phyloP scores from a whole-genome alignment of 2,888 invertebrate genomes.

The Tipula confusa region DNA sequence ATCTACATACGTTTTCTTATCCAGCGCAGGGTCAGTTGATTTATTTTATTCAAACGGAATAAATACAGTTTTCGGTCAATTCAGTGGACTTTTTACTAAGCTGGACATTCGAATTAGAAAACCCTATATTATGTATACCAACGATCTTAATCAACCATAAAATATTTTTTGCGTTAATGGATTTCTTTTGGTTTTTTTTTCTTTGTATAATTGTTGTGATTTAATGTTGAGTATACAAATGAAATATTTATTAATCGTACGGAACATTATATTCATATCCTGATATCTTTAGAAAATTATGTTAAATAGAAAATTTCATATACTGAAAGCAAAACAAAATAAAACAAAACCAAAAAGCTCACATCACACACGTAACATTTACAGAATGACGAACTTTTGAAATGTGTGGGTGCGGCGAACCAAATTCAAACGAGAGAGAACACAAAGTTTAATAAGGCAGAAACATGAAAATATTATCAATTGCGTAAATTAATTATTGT shows the following conservation, averaged over 20 bases:
- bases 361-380: background rate
- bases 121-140: background rate
- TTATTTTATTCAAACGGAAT: too few species aligned
- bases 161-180: slow-evolving; percentile 16
- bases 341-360: too few species aligned
- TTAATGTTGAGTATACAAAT: background rate
- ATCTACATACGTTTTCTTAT: background rate
- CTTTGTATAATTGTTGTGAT: background rate
- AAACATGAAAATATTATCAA: background rate
- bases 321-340: background rate
- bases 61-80: too few species aligned
- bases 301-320: background rate
- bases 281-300: background rate
- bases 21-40: too few species aligned
- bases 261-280: background rate
- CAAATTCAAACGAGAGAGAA: background rate
- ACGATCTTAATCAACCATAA: background rate
- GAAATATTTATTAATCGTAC: background rate
- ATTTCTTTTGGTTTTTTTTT: slow-evolving; percentile 3
- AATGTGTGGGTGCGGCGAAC: background rate
- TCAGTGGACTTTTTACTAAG: too few species aligned
- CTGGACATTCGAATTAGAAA: too few species aligned
- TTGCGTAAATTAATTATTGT: background rate
- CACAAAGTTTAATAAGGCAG: background rate
- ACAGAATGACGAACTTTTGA: background rate